Evolutionary conservation across 2,888 invertebrate genomes (phyloP), one percentile per base, ranked within the genome.

Genomic region (Dicyrtoma fusca): DNA sequence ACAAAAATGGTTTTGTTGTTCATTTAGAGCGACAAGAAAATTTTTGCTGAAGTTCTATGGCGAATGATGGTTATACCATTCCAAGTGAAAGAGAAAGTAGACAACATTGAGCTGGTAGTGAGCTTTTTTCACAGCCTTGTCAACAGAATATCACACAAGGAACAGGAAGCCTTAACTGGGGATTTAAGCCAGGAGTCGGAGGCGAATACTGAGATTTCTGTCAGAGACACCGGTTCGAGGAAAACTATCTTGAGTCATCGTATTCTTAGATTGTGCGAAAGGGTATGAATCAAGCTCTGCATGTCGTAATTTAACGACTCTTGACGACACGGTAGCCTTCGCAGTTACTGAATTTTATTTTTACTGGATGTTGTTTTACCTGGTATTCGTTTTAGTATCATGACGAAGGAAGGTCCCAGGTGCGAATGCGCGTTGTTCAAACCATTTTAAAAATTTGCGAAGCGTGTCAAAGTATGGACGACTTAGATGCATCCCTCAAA

Each of bases 41-140:
- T 65, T 14, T 72, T 66, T 66, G 42, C 68, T 17, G 45, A 44
- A n/a, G 68, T 68, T 17, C n/a, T 72, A 17, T 72, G 72, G 72
- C 66, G 72, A 21, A 68, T 68, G 66, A 72, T 72, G 72, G 44
- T 68, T 1, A 19, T 61, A 51, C 72, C 72, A 17, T 72, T 72
- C 51, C 66, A 65, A 53, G 62, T 49, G 10, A 72, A 72, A 23
- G 66, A 72, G 4, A 72, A 72, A 42, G n/a, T 17, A 23, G 66
- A 66, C 1, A 51, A 1, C 42, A 25, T 61, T 25, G 72, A 72
- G 23, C 26, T 61, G 34, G 21, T 47, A 25, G 42, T 72, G 0
- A 59, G 10, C 5, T 72, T 72, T 68, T 72, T 72, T 42, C 62
- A 72, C 61, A 1, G 8, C 11, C n/a, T 72, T 13, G 6, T 72